Evolutionary conservation across 2,113 vertebrate genomes (phyloP).

Genomic region (Misgurnus anguillicaudatus): DNA sequence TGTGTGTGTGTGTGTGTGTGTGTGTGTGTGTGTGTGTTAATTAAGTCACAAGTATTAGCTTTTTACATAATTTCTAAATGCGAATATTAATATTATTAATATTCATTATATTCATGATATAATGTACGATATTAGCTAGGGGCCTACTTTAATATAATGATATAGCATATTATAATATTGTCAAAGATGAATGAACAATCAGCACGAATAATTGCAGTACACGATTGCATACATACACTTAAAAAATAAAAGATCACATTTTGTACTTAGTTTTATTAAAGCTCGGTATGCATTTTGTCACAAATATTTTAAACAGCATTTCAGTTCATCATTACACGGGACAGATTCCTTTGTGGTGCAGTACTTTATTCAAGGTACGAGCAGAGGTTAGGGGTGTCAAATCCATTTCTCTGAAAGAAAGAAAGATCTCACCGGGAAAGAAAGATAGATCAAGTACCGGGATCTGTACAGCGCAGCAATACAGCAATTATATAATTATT

Average conservation of each 20-base stretch:
- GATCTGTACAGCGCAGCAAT: too few species aligned
- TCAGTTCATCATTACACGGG: background rate
- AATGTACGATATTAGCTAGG: too few species aligned
- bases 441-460: background rate
- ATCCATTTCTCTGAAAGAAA: background rate
- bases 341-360: background rate
- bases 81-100: background rate
- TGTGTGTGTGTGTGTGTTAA: too few species aligned
- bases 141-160: background rate
- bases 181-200: background rate
- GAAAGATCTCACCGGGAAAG: background rate
- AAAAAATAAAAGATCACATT: constrained; percentile 1
- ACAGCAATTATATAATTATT: too few species aligned
- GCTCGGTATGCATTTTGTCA: background rate
- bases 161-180: too few species aligned
- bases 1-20: too few species aligned
- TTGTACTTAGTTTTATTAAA: constrained; percentile 8
- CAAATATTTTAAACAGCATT: background rate
- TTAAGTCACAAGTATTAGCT: too few species aligned
- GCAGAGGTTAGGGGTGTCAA: background rate
- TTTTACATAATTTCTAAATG: background rate
- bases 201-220: background rate
- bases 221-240: background rate
- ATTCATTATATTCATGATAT: too few species aligned
- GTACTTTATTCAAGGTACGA: background rate